Evolutionary conservation across 2,797 vertebrate species (phyloP), one percentile per base, ranked within the genome.

Genomic region (Peromyscus melanophrys): DNA sequence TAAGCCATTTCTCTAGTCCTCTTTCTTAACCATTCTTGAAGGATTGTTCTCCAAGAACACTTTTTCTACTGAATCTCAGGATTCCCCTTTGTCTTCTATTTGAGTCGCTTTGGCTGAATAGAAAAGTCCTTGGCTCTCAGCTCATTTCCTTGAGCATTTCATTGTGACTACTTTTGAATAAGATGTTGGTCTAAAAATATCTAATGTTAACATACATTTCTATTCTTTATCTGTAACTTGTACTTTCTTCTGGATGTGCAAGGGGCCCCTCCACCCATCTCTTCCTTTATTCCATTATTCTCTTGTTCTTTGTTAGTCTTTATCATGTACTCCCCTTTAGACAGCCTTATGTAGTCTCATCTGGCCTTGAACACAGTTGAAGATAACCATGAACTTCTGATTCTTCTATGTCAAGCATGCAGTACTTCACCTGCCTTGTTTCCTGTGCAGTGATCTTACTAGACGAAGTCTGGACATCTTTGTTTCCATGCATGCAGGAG

Each of bases 21-120:
- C 40, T 71, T 92, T 92, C 82, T 75, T 65, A 87, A 52, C 84
- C 37, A 57, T 82, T 89, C 29, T 89, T 46, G 57, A 65, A 76
- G 76, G n/a, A 76, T 17, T 94, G 27, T 95, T 59, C 57, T 59
- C 43, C 12, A 55, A 14, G 8, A 29, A 21, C 59, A 4, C 3
- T 14, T 49, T 46, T 19, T 14, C 46, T 49, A 5, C 11, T 4
- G 23, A 59, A 34, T 25, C 40, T 67, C 52, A 37, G 4, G 19
- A 25, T 46, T 86, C 43, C 46, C 84, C 25, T 13, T 65, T 8
- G 31, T 8, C 17, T 81, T 75, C 49, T 55, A 67, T 21, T 92
- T 37, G 27, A 43, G 9, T 63, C 11, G 49, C 80, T 80, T 92
- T 61, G 55, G 27, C 27, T 40, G 67, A 76, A 55, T 78, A 61